Conservation (phyloP, 2,888 invertebrate genomes). For the Torymus auratus region DNA sequence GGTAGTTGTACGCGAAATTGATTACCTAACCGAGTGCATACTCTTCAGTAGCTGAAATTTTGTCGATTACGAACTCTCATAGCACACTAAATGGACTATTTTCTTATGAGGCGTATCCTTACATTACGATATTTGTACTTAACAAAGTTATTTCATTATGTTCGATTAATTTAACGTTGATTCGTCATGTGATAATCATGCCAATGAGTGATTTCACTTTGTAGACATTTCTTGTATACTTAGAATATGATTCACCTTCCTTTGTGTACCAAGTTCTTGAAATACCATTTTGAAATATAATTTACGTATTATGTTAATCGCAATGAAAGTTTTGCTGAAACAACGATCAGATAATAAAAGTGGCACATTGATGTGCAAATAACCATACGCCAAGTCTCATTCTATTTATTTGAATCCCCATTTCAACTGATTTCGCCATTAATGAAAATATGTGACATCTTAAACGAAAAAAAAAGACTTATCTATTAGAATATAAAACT, state of each 20-base stretch:
- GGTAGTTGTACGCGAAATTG: background rate
- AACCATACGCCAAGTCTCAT: background rate
- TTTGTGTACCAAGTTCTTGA: constrained; percentile 10
- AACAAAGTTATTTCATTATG: constrained; percentile 14
- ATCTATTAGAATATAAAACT: constrained; percentile 57
- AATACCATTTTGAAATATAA: constrained; percentile 13
- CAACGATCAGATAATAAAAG: constrained; percentile 27
- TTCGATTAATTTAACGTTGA: constrained; percentile 29
- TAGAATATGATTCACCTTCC: constrained; percentile 25
- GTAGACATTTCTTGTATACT: constrained; percentile 31
- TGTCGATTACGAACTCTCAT: background rate
- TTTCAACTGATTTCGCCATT: constrained; percentile 1
- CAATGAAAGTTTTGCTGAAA: background rate
- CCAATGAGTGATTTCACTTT: constrained; percentile 45
- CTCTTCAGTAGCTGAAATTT: background rate
- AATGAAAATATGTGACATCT: constrained; percentile 1
- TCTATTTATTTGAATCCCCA: constrained; percentile 16
- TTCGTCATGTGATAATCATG: constrained; percentile 41
- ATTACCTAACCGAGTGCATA: background rate
- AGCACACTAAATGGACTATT: background rate
- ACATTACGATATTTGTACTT: constrained; percentile 3
- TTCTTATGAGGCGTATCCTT: constrained; percentile 4
- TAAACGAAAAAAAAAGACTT: constrained; percentile 43
- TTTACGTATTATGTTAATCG: constrained; percentile 7
- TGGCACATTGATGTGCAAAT: constrained; percentile 21